These are phyloP conservation scores for Megalonaias nervosa DNA, from an alignment of 1,140 invertebrate genomes.

Conservation along the genomic window DNA sequence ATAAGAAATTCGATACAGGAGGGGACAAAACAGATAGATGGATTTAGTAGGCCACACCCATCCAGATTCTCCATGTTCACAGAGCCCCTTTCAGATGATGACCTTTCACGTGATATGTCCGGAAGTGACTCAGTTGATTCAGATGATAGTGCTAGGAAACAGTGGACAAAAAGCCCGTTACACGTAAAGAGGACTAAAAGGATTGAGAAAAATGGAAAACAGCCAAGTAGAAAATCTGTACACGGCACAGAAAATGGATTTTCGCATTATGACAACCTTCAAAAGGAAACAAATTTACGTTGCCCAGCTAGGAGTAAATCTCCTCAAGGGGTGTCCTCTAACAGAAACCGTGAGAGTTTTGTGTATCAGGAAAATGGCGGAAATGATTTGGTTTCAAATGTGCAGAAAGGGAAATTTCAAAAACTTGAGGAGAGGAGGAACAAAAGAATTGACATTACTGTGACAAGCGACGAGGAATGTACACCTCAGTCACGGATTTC, in stretches of 20 bases:
- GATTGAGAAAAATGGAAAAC: constrained; percentile 45
- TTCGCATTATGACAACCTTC: constrained; percentile 5
- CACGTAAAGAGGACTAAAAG: constrained; percentile 49
- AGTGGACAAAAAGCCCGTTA: constrained; percentile 63
- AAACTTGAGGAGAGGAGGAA: constrained; percentile 62
- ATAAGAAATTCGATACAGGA: constrained; percentile 45
- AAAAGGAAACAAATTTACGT: constrained; percentile 16
- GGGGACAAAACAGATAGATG: constrained; percentile 27
- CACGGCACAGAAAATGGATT: constrained; percentile 33
- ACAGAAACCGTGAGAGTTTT: constrained; percentile 24
- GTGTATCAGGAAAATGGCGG: constrained; percentile 31
- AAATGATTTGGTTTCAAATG: constrained; percentile 22
- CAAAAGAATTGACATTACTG: constrained; percentile 57
- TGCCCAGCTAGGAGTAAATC: constrained; percentile 12
- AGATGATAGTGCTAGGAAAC: constrained; percentile 48
- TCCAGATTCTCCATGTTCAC: constrained; percentile 47
- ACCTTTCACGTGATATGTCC: constrained; percentile 32
- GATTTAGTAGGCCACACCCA: constrained; percentile 18
- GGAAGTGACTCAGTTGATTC: constrained; percentile 55
- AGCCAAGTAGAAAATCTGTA: constrained; percentile 28
- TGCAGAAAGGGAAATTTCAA: constrained; percentile 56
- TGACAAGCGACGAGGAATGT: constrained; percentile 65
- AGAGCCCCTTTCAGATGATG: constrained; percentile 48
- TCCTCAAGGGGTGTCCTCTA: constrained; percentile 1
- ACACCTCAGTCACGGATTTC: constrained; percentile 61